phyloP scores from a whole-genome alignment of 2,113 vertebrate genomes.

The Silurus glanis region DNA sequence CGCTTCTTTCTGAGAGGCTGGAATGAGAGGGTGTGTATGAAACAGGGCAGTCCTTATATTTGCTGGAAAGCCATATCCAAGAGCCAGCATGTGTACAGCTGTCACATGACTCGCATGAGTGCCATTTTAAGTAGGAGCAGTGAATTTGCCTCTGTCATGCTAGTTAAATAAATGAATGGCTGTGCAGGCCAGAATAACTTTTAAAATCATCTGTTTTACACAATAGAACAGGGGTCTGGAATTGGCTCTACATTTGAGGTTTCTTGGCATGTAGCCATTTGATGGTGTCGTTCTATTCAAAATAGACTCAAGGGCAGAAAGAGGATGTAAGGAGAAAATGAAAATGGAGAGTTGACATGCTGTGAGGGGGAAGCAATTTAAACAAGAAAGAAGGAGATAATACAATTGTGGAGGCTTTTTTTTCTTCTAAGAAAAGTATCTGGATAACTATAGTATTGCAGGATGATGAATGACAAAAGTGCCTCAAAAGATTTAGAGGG shows the following conservation, averaged over 20 bases:
- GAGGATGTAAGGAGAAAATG: neutral
- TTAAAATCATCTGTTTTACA: conserved; percentile 65
- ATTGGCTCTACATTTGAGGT: conserved; percentile 22
- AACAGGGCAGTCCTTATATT: conserved; percentile 23
- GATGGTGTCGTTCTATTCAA: neutral
- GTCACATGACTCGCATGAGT: conserved; percentile 51
- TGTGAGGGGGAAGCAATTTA: neutral
- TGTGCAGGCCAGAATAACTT: conserved; percentile 64
- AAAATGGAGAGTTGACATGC: conserved; percentile 11
- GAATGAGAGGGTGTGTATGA: conserved; percentile 17
- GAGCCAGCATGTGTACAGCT: conserved; percentile 49
- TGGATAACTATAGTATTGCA: neutral
- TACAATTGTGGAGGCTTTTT: neutral
- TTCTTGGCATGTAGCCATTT: neutral
- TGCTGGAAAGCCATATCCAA: conserved; percentile 17
- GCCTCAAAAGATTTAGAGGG: neutral
- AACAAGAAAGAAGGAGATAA: neutral
- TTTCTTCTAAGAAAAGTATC: neutral
- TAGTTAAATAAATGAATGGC: conserved; percentile 56
- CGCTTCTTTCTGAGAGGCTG: conserved; percentile 44
- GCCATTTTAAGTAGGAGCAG: conserved; percentile 11
- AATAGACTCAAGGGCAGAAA: conserved; percentile 21
- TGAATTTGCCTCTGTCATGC: conserved; percentile 50
- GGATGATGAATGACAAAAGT: neutral
- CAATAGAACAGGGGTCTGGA: conserved; percentile 65